Percentiles rank a stretch among this genome's conserved stretches.
These are phyloP conservation scores for Odontophorus gujanensis DNA, from an alignment of 2,113 vertebrate species.

Conservation along the genomic window DNA sequence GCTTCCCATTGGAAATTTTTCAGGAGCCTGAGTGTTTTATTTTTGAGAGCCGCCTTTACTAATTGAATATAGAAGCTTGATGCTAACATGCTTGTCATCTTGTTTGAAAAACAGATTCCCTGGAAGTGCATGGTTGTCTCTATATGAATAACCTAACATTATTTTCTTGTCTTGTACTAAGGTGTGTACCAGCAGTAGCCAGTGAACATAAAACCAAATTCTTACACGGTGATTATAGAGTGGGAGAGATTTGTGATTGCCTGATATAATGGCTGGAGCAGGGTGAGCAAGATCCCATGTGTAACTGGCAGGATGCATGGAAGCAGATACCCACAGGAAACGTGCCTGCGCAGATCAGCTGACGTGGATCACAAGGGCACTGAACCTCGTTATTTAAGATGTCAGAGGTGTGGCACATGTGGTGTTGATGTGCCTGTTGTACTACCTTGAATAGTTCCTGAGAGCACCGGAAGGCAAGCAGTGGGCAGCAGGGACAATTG, in stretches of 20 bases:
- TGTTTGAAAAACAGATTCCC: neutral
- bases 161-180: neutral
- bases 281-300: neutral
- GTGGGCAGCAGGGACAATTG: neutral
- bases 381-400: neutral
- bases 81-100: neutral
- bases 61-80: neutral
- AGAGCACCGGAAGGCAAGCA: neutral
- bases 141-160: neutral
- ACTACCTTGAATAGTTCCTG: neutral
- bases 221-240: neutral
- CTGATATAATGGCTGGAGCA: neutral
- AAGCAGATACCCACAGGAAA: neutral
- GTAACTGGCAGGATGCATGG: neutral
- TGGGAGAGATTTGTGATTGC: neutral
- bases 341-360: neutral
- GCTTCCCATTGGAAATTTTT: slow-evolving; percentile 23
- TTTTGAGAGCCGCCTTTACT: neutral
- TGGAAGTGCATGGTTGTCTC: neutral
- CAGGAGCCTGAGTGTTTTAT: neutral
- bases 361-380: neutral
- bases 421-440: neutral
- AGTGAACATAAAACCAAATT: neutral
- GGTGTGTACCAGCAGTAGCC: neutral
- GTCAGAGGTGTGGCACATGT: neutral